Percentiles rank a stretch among this genome's conserved stretches.
phyloP scores from a whole-genome alignment of 2,797 vertebrate species.

The Kryptolebias ocellatus region DNA sequence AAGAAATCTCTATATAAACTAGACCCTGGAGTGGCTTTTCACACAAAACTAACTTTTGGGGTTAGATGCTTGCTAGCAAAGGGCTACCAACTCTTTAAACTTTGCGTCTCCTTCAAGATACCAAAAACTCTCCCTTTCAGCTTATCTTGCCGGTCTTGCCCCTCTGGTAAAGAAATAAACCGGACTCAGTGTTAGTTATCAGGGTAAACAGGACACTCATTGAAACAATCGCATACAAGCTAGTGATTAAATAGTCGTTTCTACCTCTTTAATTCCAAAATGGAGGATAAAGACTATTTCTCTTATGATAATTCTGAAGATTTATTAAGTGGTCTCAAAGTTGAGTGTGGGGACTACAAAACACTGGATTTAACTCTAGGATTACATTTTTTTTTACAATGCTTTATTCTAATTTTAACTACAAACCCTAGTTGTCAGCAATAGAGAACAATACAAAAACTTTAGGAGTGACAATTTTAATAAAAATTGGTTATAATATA shows the following conservation, averaged over 20 bases:
- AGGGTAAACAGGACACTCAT: not conserved
- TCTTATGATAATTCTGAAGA: not conserved
- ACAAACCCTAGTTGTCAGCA: not conserved
- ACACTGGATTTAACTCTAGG: not conserved
- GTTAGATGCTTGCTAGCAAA: too few species aligned
- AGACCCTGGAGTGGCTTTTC: too few species aligned
- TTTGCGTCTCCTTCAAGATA: too few species aligned
- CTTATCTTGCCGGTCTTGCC: not conserved
- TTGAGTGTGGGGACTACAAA: not conserved
- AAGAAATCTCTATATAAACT: too few species aligned
- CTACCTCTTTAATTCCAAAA: not conserved
- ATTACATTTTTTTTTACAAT: not conserved
- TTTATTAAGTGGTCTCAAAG: constrained; percentile 11
- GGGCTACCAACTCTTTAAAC: too few species aligned
- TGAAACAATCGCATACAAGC: not conserved
- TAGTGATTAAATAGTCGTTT: constrained; percentile 1
- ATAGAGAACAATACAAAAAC: not conserved
- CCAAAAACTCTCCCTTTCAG: not conserved
- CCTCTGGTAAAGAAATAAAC: not conserved
- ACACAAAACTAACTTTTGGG: too few species aligned
- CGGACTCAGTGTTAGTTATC: not conserved
- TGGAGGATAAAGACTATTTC: constrained; percentile 6
- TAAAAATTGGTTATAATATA: not conserved
- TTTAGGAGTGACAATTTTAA: too few species aligned
- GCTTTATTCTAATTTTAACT: not conserved